Percentiles rank a stretch among this genome's conserved stretches.
Conservation (phyloP, 2,113 vertebrate species). For the Taurulus bubalis region DNA sequence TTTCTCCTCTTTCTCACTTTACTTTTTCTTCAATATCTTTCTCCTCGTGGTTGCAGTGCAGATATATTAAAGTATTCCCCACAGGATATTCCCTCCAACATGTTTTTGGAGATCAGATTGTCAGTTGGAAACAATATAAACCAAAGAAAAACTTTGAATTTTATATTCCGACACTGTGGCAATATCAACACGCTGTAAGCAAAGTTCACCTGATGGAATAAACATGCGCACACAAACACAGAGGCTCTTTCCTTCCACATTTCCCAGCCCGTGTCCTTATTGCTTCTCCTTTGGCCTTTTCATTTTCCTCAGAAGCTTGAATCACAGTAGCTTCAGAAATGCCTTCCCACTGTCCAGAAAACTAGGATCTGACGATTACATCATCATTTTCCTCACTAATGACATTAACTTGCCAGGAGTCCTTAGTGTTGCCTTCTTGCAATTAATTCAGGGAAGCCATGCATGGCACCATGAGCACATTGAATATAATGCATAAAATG, state of each 20-base stretch:
- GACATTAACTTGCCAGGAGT: conserved; percentile 62
- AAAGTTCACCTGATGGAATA: neutral
- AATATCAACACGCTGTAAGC: neutral
- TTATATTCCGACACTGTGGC: neutral
- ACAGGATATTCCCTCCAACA: neutral
- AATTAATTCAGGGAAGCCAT: conserved; percentile 72
- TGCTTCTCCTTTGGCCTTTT: conserved; percentile 23
- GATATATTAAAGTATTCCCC: neutral
- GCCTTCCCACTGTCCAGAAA: conserved; percentile 45
- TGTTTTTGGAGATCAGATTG: neutral
- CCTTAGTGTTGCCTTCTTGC: conserved; percentile 51
- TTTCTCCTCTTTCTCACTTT: conserved; percentile 20
- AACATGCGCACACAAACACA: conserved; percentile 1
- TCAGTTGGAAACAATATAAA: neutral
- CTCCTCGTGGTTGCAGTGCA: neutral
- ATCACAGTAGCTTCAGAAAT: conserved; percentile 20
- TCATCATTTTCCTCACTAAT: conserved; percentile 60
- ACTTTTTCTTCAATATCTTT: conserved; percentile 1
- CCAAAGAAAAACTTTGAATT: neutral
- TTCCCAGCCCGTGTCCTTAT: neutral
- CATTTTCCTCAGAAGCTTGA: conserved; percentile 9
- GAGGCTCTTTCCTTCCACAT: neutral
- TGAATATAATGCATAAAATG: conserved; percentile 25
- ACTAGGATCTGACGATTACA: conserved; percentile 48
- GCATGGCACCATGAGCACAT: conserved; percentile 51